Evolutionary conservation across 2,113 vertebrate genomes (phyloP).

Genomic region (Mus spicilegus): DNA sequence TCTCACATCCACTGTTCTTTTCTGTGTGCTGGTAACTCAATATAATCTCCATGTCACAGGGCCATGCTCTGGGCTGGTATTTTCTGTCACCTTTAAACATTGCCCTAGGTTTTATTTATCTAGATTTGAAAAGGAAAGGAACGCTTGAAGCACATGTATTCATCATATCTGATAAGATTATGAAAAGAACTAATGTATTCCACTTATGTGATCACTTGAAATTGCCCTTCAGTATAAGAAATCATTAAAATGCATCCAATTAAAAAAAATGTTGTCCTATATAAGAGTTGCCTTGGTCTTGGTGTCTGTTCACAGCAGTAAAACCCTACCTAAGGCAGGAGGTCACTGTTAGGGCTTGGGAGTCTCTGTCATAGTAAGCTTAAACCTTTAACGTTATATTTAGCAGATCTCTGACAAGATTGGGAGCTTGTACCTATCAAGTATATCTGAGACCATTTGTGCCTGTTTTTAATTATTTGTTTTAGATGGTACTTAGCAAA

Average conservation of each 20-base stretch:
- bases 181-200: background rate
- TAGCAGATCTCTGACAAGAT: too few species aligned
- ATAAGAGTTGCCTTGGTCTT: too few species aligned
- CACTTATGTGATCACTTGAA: background rate
- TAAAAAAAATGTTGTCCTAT: background rate
- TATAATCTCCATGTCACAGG: background rate
- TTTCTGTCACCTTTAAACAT: background rate
- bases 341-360: too few species aligned
- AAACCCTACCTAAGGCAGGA: too few species aligned
- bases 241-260: slow-evolving; percentile 15
- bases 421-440: too few species aligned
- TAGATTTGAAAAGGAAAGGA: background rate
- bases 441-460: too few species aligned
- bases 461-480: too few species aligned
- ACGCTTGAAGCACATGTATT: background rate
- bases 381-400: too few species aligned
- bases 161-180: background rate
- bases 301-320: too few species aligned
- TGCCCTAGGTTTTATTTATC: background rate
- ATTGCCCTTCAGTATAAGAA: slow-evolving; percentile 18
- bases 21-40: background rate
- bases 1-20: background rate
- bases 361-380: too few species aligned
- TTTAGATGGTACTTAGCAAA: too few species aligned
- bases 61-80: background rate